Evolutionary conservation across 2,888 invertebrate species (phyloP), one percentile per base, ranked within the genome.

Genomic region (Drosophila lutescens): DNA sequence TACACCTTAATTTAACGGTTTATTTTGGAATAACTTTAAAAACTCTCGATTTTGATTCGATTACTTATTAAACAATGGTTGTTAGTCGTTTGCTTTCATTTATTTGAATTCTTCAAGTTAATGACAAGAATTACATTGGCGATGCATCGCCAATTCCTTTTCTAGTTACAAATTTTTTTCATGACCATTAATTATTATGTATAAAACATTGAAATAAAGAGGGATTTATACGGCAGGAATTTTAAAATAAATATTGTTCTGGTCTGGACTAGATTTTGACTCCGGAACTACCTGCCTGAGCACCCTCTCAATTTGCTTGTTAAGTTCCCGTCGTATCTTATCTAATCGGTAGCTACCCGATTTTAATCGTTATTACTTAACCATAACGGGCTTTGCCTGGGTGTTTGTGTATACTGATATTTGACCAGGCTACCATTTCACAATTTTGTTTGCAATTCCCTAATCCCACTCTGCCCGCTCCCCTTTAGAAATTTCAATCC

Each of bases 351-450:
- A 32, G 49, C 7, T 12, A 23, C 5, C 17, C 26, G 47, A 10
- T 32, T 54, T 67, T 67, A 66, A 67, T 66, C 65, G 9, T 62
- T 63, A 62, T 41, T 62, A 63, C 62, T 49, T 61, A 47, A 41
- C 47, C 17, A 49, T 26, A 63, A 13, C 54, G 15, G 46, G 46
- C 17, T 67, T 66, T 46, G 65, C 46, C 32, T 13, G 54, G 13
- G 13, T 46, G 54, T 40, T 53, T 49, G 41, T 5, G 63, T 17
- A 17, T 34, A 38, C 38, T 53, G n/a, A 46, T 66, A 20, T 66
- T 66, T 67, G 65, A 54, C 26, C 67, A 34, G 54, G 68, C 68
- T 66, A 15, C 46, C 46, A 67, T 67, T 54, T 54, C 40, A 17
- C 55, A 20, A 66, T 26, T 38, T 38, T 6, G 23, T 40, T 23